Base-by-base conservation (phyloP, 2,797 vertebrate genomes). In the Hippocampus kuda region DNA sequence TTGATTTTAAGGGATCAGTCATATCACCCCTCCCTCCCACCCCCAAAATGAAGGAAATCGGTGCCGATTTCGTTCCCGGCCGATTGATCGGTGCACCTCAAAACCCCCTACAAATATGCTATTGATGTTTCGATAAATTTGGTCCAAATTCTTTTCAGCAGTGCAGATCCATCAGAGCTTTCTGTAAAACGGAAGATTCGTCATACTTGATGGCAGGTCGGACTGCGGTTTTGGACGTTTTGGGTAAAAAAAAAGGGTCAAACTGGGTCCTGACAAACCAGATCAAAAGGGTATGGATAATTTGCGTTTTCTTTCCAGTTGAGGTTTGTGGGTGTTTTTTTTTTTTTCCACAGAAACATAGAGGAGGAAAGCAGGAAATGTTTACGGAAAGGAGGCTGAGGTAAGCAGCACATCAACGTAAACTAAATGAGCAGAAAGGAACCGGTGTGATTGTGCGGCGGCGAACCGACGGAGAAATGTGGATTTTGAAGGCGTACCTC, bases 201-300 rank as follows among this genome's bases (percentile, higher is more conserved):
- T 70, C 68, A 46, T 63, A 44, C 65, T 20, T 49, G 68, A 74
- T 67, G 60, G 44, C 73, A 68, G 73, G 78, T 80, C 70, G 77
- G 73, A 82, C 67, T 66, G 68, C 61, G 76, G 70, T 84, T 80
- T 81, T 51, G 18, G 70, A 83, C 59, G 72, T 76, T 77, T 64
- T 53, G 70, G 63, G 78, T 76, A 84, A 83, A 76, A 74, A 76
- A 74, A 72, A 61, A 73, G 77, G 85, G 85, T 87, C 83, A 85
- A 60, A 73, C 10, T 61, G 76, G 84, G 82, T 85, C 86, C 82
- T 88, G 86, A 86, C 86, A 88, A 87, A 81, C 57, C 30, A 18
- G 59, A 34, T 15, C 16, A 60, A 2, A 30, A 34, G 27, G 13
- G 6, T 65, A 72, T 11, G 56, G 66, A 62, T 76, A 72, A 75